Percentiles rank a stretch among this genome's conserved stretches.
Conservation (phyloP, 1,140 invertebrate species). For the Proctacanthus coquilletti region DNA sequence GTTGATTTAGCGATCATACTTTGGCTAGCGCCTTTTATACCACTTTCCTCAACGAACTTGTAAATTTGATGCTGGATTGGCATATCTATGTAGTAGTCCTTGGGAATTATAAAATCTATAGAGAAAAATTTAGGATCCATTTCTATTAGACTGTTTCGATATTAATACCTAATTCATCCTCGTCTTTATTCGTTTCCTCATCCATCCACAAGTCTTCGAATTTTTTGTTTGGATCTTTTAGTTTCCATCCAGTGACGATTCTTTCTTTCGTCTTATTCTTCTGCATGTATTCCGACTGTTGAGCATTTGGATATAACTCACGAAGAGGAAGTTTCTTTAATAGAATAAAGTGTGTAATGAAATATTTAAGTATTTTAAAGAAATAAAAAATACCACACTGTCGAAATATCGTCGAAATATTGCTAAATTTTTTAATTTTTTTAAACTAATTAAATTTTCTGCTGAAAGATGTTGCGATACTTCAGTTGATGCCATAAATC, state of each 20-base stretch:
- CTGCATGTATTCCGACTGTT: conserved; percentile 34
- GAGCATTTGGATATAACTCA: conserved; percentile 40
- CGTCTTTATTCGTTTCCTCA: no score
- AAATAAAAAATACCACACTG: no score
- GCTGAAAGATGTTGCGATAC: no score
- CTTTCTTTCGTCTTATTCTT: conserved; percentile 36
- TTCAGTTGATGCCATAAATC: conserved; percentile 3
- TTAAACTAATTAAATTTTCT: no score
- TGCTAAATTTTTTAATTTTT: no score
- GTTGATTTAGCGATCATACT: conserved; percentile 14
- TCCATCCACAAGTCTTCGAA: conserved; percentile 26
- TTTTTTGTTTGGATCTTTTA: conserved; percentile 35
- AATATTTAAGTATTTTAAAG: no score
- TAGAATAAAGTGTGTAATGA: no score
- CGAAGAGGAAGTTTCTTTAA: conserved; percentile 36
- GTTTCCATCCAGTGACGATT: conserved; percentile 33
- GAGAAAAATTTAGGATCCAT: no score
- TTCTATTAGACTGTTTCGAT: no score
- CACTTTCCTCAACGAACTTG: conserved; percentile 14
- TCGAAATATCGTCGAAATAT: no score
- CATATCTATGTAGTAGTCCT: conserved; percentile 16
- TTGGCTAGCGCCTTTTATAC: conserved; percentile 15
- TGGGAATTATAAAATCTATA: conserved; percentile 20
- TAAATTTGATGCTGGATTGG: conserved; percentile 16
- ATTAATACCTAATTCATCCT: no score